Percentiles rank a stretch among this genome's conserved stretches.
phyloP scores from a whole-genome alignment of 2,888 invertebrate species.

The Sminthurides aquaticus region DNA sequence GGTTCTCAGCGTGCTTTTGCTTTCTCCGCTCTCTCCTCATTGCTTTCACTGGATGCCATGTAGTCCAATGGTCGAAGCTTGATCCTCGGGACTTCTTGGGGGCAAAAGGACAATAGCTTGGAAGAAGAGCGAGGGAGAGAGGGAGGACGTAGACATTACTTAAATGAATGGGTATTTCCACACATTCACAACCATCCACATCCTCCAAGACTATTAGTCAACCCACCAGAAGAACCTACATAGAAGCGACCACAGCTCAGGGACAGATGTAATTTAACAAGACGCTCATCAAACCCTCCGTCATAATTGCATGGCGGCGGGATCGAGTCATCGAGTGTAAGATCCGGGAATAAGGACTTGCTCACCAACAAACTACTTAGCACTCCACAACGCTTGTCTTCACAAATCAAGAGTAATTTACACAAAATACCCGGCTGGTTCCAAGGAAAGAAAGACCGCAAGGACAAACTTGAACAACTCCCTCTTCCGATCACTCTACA shows the following conservation, averaged over 20 bases:
- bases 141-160: neutral
- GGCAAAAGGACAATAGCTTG: neutral
- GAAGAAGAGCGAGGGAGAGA: neutral
- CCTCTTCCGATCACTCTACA: too few species aligned
- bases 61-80: too few species aligned
- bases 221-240: neutral
- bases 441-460: too few species aligned
- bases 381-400: too few species aligned
- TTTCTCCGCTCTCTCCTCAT: conserved; percentile 7
- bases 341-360: too few species aligned
- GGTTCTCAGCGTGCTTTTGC: too few species aligned
- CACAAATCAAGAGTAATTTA: too few species aligned
- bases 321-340: too few species aligned
- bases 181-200: neutral
- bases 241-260: neutral
- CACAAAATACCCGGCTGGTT: too few species aligned
- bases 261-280: neutral
- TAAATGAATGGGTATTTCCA: neutral
- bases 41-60: neutral
- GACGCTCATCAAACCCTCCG: neutral
- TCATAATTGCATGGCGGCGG: neutral
- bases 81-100: too few species aligned
- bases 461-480: too few species aligned
- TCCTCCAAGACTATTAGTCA: neutral
- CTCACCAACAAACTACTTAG: too few species aligned